Percentiles rank a stretch among this genome's conserved stretches.
Conservation (phyloP, 2,797 vertebrate genomes). For the Lagorchestes hirsutus region DNA sequence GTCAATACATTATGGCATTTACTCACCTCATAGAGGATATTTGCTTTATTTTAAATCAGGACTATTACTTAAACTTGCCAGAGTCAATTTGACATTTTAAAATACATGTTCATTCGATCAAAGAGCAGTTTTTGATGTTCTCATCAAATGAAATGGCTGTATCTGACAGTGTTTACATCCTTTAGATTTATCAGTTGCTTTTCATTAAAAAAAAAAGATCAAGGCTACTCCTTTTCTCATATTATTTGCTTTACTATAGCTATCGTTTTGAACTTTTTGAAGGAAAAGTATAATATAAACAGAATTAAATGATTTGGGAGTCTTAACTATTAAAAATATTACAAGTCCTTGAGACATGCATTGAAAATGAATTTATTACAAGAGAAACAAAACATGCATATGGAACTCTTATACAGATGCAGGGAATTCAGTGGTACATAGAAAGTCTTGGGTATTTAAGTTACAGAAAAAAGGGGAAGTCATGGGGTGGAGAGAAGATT, state of each 20-base stretch:
- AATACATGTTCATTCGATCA: constrained; percentile 9
- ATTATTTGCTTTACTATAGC: neutral
- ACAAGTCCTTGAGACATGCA: neutral
- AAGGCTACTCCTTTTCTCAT: constrained; percentile 20
- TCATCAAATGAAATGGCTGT: constrained; percentile 25
- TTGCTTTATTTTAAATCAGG: constrained; percentile 30
- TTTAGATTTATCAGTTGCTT: constrained; percentile 35
- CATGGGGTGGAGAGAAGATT: neutral
- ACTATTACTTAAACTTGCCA: constrained; percentile 7
- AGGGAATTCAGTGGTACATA: neutral
- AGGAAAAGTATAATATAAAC: constrained; percentile 25
- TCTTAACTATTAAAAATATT: neutral
- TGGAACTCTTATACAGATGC: neutral
- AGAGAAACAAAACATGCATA: neutral
- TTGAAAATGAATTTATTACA: neutral
- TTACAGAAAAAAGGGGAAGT: neutral
- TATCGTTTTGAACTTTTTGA: constrained; percentile 35
- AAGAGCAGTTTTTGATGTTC: constrained; percentile 18
- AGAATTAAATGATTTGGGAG: neutral
- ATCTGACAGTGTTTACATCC: constrained; percentile 14
- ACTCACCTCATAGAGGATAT: neutral
- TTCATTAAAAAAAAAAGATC: neutral
- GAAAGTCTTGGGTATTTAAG: neutral
- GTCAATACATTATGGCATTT: constrained; percentile 3
- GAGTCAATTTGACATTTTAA: constrained; percentile 37